Percentiles rank a stretch among this genome's conserved stretches.
phyloP scores from a whole-genome alignment of 2,888 invertebrate species.

The Laothoe populi region DNA sequence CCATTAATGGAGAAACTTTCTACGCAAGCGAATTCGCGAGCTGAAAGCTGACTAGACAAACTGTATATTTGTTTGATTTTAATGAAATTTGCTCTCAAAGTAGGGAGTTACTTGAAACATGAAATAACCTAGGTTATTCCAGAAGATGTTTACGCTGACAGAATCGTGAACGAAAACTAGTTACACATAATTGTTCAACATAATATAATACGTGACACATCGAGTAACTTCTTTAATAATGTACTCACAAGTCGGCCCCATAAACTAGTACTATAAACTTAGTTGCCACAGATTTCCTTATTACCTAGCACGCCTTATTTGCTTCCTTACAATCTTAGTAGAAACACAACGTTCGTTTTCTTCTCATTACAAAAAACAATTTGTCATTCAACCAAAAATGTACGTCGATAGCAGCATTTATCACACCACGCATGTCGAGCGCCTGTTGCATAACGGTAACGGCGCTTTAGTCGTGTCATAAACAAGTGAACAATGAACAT shows the following conservation, averaged over 20 bases:
- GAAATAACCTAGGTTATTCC: too few relatives aligned
- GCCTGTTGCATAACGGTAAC: background rate
- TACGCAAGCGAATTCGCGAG: too few relatives aligned
- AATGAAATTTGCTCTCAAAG: too few relatives aligned
- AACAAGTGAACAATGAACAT: background rate
- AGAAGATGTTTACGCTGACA: too few relatives aligned
- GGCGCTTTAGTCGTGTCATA: background rate
- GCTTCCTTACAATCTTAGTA: background rate
- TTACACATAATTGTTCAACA: too few relatives aligned
- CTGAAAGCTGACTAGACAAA: too few relatives aligned
- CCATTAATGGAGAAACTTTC: too few relatives aligned
- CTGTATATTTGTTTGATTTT: too few relatives aligned
- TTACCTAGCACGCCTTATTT: conserved; percentile 1
- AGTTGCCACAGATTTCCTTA: conserved; percentile 17
- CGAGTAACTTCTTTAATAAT: background rate
- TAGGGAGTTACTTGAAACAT: too few relatives aligned
- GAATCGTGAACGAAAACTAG: too few relatives aligned
- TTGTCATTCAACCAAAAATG: conserved; percentile 1
- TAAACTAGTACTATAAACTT: conserved; percentile 10
- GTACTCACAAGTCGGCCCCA: background rate
- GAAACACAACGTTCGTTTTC: background rate
- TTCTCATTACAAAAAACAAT: background rate
- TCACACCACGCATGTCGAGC: background rate
- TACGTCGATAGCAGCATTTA: background rate
- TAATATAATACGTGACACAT: too few relatives aligned